phyloP scores from a whole-genome alignment of 2,888 invertebrate genomes.

The Amphiduros pacificus region DNA sequence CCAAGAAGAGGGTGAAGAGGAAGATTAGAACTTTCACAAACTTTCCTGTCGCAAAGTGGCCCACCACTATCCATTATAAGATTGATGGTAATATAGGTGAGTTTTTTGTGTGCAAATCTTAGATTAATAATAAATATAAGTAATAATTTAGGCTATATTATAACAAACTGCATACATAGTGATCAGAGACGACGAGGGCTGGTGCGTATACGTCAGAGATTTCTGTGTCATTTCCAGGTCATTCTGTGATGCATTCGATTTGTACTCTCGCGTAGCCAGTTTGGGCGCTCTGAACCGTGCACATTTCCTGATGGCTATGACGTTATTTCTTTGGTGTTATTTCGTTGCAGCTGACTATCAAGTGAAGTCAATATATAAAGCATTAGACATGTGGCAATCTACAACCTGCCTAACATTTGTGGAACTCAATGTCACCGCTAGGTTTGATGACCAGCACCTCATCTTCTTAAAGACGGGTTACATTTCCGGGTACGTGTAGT shows the following conservation, averaged over 20 bases:
- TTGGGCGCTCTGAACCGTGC: too few relatives aligned
- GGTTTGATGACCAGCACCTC: constrained; percentile 8
- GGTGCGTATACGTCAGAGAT: too few relatives aligned
- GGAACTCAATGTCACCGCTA: not conserved
- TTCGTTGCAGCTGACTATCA: not conserved
- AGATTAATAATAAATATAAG: too few relatives aligned
- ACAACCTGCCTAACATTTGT: constrained; percentile 22
- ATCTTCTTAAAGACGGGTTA: constrained; percentile 16
- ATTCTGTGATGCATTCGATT: too few relatives aligned
- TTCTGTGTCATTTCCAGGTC: too few relatives aligned
- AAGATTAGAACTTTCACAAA: constrained; percentile 8
- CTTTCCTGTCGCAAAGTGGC: constrained; percentile 13
- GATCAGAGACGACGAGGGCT: too few relatives aligned
- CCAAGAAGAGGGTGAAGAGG: constrained; percentile 1
- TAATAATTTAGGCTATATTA: too few relatives aligned
- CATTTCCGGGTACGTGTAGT: constrained; percentile 7
- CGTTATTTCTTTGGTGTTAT: not conserved
- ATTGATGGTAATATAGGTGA: constrained; percentile 14
- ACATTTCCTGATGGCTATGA: not conserved
- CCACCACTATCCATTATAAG: constrained; percentile 15
- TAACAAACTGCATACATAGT: too few relatives aligned
- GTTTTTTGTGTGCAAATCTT: too few relatives aligned
- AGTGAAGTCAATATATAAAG: not conserved
- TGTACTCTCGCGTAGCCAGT: too few relatives aligned
- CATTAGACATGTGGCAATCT: constrained; percentile 19